These are phyloP conservation scores for Leuctra nigra DNA, from an alignment of 2,888 invertebrate species.

Conservation along the genomic window DNA sequence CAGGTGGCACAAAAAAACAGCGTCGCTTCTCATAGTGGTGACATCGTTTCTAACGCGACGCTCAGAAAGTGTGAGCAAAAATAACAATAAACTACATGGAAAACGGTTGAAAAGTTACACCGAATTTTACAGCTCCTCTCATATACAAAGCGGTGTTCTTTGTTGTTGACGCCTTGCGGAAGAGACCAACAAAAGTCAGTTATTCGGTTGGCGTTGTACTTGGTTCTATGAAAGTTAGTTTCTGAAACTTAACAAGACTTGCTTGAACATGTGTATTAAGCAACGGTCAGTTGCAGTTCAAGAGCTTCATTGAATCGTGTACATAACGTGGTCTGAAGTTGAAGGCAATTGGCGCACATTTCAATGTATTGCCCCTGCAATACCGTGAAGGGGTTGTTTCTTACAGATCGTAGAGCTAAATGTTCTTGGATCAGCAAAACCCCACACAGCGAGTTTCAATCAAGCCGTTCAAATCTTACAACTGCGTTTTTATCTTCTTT, in stretches of 20 bases:
- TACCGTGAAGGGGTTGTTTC: too few species aligned
- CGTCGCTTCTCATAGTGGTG: slow-evolving; percentile 19
- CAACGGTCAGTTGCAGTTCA: background rate
- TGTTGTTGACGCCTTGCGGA: too few species aligned
- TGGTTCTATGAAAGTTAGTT: too few species aligned
- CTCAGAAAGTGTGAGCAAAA: slow-evolving; percentile 14
- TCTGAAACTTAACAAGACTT: too few species aligned
- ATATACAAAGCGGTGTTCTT: background rate
- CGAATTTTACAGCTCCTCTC: slow-evolving; percentile 1
- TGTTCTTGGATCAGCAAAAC: background rate
- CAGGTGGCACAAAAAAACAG: slow-evolving; percentile 24
- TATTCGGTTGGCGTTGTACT: too few species aligned
- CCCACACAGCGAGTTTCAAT: background rate
- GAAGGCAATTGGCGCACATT: background rate
- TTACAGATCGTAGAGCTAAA: too few species aligned
- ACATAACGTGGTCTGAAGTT: background rate
- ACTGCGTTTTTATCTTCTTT: background rate
- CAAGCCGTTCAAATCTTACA: background rate
- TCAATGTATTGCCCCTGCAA: background rate
- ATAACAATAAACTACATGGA: slow-evolving; percentile 10
- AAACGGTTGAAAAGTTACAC: slow-evolving; percentile 1
- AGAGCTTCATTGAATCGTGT: background rate
- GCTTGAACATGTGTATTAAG: background rate
- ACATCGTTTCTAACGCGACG: slow-evolving; percentile 22
- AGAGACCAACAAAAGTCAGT: too few species aligned